These are phyloP conservation scores for Mnemiopsis leidyi DNA, from an alignment of 37 sponge, comb jelly and placozoan species.

Conservation along the genomic window DNA sequence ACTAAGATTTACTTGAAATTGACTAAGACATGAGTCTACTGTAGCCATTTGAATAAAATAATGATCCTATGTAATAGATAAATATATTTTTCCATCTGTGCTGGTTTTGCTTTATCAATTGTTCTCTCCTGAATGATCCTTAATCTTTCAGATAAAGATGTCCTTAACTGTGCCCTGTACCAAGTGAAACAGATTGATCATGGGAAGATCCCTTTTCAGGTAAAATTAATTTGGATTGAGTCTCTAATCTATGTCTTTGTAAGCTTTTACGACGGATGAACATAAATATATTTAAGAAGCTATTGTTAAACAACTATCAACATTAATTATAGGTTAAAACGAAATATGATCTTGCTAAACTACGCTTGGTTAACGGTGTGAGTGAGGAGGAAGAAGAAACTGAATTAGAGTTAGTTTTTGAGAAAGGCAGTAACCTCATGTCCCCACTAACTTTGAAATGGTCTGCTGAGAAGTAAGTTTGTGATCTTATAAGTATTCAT, in stretches of 20 bases:
- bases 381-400: slow-evolving; percentile 58
- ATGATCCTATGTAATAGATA: too few relatives aligned
- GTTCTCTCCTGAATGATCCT: too few relatives aligned
- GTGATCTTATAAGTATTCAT: too few relatives aligned
- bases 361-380: slow-evolving; percentile 32
- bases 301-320: too few relatives aligned
- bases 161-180: slow-evolving; percentile 10
- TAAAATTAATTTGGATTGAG: not conserved
- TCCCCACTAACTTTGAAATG: slow-evolving; percentile 39
- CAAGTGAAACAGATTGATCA: slow-evolving; percentile 32
- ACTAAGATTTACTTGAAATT: too few relatives aligned
- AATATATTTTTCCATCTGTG: too few relatives aligned
- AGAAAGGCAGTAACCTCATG: not conserved
- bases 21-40: too few relatives aligned
- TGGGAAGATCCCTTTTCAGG: slow-evolving; percentile 39
- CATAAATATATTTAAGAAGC: too few relatives aligned
- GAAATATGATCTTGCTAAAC: slow-evolving; percentile 14
- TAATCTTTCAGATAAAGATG: slow-evolving; percentile 41
- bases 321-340: slow-evolving; percentile 20
- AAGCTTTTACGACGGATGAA: not conserved
- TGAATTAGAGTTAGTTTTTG: slow-evolving; percentile 47
- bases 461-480: slow-evolving; percentile 12
- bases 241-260: not conserved
- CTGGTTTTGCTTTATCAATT: too few relatives aligned
- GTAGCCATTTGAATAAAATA: too few relatives aligned